A percentile compares a stretch with the other conserved stretches of the same genome.
phyloP scores from a whole-genome alignment of 2,113 vertebrate genomes.

The Halcyon senegalensis region DNA sequence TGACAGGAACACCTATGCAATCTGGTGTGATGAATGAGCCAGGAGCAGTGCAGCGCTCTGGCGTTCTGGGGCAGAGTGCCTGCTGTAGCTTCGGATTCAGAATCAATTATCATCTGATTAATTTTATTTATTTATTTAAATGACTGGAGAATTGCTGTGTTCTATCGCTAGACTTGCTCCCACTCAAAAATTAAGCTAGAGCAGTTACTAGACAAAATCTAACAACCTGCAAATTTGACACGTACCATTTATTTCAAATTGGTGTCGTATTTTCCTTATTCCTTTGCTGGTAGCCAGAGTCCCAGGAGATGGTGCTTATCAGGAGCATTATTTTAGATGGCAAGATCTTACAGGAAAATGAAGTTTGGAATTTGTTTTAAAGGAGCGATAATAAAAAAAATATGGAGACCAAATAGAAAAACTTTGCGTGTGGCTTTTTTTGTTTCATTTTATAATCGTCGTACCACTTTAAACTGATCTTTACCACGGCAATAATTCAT shows the following conservation, averaged over 20 bases:
- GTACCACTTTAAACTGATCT: constrained; percentile 7
- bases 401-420: neutral
- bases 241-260: constrained; percentile 53
- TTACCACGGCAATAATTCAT: neutral
- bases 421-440: constrained; percentile 26
- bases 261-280: neutral
- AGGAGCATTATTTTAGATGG: constrained; percentile 6
- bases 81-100: constrained; percentile 31
- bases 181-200: constrained; percentile 39
- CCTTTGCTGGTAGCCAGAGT: constrained; percentile 33
- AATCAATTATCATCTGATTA: constrained; percentile 60
- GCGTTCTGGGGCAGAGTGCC: constrained; percentile 31
- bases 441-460: neutral
- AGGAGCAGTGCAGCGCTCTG: constrained; percentile 8
- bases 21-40: constrained; percentile 58
- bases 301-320: neutral
- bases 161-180: constrained; percentile 48
- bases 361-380: constrained; percentile 52
- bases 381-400: neutral
- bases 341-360: constrained; percentile 23
- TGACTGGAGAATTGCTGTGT: constrained; percentile 26
- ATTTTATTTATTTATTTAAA: constrained; percentile 59
- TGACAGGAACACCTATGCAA: constrained; percentile 69
- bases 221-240: constrained; percentile 51
- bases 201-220: constrained; percentile 38